Conservation (phyloP, 2,113 vertebrate genomes). For the Anolis sagrei region DNA sequence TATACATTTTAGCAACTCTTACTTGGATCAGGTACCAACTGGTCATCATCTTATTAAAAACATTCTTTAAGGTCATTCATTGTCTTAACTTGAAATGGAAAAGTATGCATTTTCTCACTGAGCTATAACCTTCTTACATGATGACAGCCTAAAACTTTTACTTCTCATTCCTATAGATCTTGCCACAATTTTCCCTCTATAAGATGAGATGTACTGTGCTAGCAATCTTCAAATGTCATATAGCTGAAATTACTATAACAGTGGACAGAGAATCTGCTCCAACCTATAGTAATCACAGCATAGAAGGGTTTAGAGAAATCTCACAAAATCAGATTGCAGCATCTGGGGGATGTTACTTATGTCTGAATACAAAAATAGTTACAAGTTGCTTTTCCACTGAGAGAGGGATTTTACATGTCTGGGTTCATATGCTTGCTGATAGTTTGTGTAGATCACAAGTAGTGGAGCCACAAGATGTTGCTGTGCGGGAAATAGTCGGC, state of each 20-base stretch:
- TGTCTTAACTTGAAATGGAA: no score
- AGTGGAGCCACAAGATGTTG: constrained; percentile 96
- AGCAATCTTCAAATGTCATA: not conserved
- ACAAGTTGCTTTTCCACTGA: not conserved
- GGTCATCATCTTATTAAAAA: no score
- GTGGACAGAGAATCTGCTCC: no score
- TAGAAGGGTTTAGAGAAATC: not conserved
- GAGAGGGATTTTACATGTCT: not conserved
- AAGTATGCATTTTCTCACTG: not conserved
- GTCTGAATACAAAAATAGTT: not conserved
- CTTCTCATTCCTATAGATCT: not conserved
- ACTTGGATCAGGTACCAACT: no score
- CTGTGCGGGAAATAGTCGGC: constrained; percentile 84
- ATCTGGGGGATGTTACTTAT: not conserved
- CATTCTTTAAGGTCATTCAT: no score
- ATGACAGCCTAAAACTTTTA: not conserved
- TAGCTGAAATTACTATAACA: not conserved
- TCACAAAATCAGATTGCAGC: not conserved
- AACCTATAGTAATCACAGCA: not conserved
- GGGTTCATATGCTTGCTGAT: not conserved
- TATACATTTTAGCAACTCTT: no score
- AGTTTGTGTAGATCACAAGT: constrained; percentile 78
- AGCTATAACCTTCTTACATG: not conserved
- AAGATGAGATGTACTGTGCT: not conserved
- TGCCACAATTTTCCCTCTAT: not conserved